phyloP scores from a whole-genome alignment of 2,797 vertebrate species.

The Callimico goeldii region DNA sequence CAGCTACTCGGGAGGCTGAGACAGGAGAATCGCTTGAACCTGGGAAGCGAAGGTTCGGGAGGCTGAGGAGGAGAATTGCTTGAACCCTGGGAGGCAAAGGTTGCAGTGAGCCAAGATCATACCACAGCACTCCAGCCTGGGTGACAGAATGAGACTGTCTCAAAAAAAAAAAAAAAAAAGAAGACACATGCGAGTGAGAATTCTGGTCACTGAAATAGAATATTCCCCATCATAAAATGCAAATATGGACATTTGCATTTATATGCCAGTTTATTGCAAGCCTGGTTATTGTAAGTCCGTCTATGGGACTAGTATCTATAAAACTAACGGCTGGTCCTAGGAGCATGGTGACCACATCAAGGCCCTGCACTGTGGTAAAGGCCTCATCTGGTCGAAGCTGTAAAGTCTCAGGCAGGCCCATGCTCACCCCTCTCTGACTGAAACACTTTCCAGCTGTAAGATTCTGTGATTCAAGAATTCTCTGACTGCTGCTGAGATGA shows the following conservation, averaged over 20 bases:
- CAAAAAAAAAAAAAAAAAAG: not conserved
- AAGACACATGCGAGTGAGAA: not conserved
- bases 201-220: not conserved
- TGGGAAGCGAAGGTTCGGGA: not conserved
- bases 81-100: not conserved
- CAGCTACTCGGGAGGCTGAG: not conserved
- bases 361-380: not conserved
- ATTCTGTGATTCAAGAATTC: not conserved
- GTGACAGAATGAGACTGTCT: not conserved
- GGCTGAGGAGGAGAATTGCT: not conserved
- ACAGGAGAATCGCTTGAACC: not conserved
- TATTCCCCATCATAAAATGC: not conserved
- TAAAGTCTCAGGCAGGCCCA: not conserved
- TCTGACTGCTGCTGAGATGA: not conserved
- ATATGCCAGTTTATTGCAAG: not conserved
- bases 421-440: not conserved
- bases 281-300: not conserved
- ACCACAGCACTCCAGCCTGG: not conserved
- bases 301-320: not conserved
- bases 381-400: not conserved
- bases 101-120: not conserved
- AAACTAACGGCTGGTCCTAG: not conserved
- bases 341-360: not conserved
- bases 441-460: not conserved
- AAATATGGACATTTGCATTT: not conserved